These are phyloP conservation scores for Camponotus fellah DNA, from an alignment of 2,888 invertebrate species.

Conservation along the genomic window DNA sequence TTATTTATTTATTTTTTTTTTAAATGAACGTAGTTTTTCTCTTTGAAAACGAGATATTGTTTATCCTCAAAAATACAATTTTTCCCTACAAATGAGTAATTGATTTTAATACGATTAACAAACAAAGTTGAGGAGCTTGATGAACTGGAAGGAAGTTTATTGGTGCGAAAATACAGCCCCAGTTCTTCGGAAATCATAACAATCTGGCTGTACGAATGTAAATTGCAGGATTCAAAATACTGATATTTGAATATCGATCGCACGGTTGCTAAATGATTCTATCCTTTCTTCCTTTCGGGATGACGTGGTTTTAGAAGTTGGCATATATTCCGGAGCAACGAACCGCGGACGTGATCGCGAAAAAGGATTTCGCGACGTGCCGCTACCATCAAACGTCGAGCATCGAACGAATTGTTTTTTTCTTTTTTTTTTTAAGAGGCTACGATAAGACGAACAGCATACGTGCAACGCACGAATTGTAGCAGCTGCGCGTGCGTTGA, in stretches of 20 bases:
- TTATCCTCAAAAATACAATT: not conserved
- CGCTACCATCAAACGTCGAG: slow-evolving; percentile 22
- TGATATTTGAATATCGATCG: slow-evolving; percentile 8
- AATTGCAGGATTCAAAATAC: slow-evolving; percentile 25
- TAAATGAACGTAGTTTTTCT: not conserved
- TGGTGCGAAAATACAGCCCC: not conserved
- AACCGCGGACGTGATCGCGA: slow-evolving; percentile 61
- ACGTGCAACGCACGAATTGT: slow-evolving; percentile 76
- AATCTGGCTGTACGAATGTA: slow-evolving; percentile 1
- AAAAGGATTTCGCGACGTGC: slow-evolving; percentile 61
- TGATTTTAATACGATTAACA: not conserved
- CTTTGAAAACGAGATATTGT: not conserved
- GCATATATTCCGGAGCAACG: slow-evolving; percentile 63
- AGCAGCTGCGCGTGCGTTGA: slow-evolving; percentile 79
- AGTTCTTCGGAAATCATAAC: not conserved
- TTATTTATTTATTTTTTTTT: not conserved
- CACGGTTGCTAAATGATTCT: slow-evolving; percentile 43
- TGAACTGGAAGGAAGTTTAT: not conserved
- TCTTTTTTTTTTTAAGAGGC: slow-evolving; percentile 35
- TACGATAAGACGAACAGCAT: slow-evolving; percentile 77
- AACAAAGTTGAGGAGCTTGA: not conserved
- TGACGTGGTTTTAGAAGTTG: slow-evolving; percentile 17
- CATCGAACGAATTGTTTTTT: slow-evolving; percentile 73
- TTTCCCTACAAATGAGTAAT: not conserved
- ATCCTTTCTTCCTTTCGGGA: not conserved